Conservation (phyloP, 1,140 invertebrate genomes). For the Drosophila kohkoa region DNA sequence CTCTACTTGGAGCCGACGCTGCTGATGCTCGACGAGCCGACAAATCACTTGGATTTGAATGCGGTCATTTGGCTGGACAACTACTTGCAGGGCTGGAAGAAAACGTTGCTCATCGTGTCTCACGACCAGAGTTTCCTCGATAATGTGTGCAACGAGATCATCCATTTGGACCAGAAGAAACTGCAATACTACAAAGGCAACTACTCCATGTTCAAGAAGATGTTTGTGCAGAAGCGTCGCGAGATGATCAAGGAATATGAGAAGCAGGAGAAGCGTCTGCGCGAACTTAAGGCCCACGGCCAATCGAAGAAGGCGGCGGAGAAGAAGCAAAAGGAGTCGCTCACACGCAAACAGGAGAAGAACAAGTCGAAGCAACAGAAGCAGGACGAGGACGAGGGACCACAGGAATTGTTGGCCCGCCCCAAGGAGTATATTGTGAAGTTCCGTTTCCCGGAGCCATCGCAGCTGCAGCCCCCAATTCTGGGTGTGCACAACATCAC, state of each 20-base stretch:
- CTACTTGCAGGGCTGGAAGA: slow-evolving; percentile 99
- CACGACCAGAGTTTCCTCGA: slow-evolving; percentile 99
- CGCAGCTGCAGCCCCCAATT: slow-evolving; percentile 97
- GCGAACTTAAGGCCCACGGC: slow-evolving; percentile 97
- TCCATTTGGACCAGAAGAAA: slow-evolving; percentile 98
- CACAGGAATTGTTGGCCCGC: slow-evolving; percentile 92
- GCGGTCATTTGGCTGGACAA: slow-evolving; percentile 99
- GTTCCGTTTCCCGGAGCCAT: slow-evolving; percentile 98
- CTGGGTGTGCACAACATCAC: slow-evolving; percentile 95
- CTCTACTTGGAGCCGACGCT: slow-evolving; percentile 97
- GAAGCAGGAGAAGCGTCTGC: slow-evolving; percentile 98
- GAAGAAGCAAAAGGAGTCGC: slow-evolving; percentile 95
- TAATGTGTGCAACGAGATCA: slow-evolving; percentile 99
- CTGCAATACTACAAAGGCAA: slow-evolving; percentile 99
- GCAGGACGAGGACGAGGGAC: slow-evolving; percentile 93
- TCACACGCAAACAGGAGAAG: slow-evolving; percentile 98
- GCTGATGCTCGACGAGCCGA: slow-evolving; percentile 98
- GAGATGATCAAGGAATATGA: slow-evolving; percentile 99
- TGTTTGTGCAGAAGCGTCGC: slow-evolving; percentile 97
- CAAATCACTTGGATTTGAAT: slow-evolving; percentile 97
- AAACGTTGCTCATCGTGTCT: slow-evolving; percentile 98
- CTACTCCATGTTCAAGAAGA: slow-evolving; percentile 99
- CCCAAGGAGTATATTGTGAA: slow-evolving; percentile 98
- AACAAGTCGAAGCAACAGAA: slow-evolving; percentile 92
- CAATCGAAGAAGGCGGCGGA: slow-evolving; percentile 98